These are phyloP conservation scores for Macrotus californicus DNA, from an alignment of 2,113 vertebrate genomes.

Conservation along the genomic window DNA sequence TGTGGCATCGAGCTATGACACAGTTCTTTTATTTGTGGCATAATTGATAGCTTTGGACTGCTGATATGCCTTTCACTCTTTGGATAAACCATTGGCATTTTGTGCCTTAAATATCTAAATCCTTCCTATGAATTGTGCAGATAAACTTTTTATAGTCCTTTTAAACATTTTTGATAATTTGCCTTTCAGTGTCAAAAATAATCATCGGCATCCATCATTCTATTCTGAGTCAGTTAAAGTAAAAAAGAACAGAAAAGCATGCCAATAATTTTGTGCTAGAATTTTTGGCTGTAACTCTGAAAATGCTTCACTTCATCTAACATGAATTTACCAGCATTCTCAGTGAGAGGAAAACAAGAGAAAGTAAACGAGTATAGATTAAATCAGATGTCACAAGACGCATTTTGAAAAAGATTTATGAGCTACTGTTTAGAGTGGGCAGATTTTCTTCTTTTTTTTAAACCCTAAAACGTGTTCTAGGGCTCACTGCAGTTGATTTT, in stretches of 20 bases:
- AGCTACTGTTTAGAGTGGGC: background rate
- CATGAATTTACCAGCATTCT: background rate
- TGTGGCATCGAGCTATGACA: background rate
- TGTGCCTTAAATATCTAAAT: background rate
- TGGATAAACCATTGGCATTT: background rate
- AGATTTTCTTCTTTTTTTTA: background rate
- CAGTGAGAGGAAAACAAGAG: background rate
- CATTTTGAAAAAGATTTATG: constrained; percentile 37
- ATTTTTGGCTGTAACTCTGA: background rate
- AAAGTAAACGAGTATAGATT: background rate
- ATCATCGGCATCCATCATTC: background rate
- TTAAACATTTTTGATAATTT: constrained; percentile 35
- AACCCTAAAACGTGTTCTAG: background rate
- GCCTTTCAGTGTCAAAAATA: constrained; percentile 28
- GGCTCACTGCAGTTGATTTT: constrained; percentile 9
- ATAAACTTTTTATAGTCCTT: background rate
- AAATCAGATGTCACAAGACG: background rate
- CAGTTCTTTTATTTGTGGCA: background rate
- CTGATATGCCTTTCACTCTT: background rate
- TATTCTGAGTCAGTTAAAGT: background rate
- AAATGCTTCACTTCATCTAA: background rate
- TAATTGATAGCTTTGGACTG: background rate
- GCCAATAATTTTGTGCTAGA: background rate
- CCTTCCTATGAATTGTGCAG: background rate
- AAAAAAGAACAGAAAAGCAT: constrained; percentile 5